Evolutionary conservation across 1,140 invertebrate genomes (phyloP).

Genomic region (Sweltsa coloradensis): DNA sequence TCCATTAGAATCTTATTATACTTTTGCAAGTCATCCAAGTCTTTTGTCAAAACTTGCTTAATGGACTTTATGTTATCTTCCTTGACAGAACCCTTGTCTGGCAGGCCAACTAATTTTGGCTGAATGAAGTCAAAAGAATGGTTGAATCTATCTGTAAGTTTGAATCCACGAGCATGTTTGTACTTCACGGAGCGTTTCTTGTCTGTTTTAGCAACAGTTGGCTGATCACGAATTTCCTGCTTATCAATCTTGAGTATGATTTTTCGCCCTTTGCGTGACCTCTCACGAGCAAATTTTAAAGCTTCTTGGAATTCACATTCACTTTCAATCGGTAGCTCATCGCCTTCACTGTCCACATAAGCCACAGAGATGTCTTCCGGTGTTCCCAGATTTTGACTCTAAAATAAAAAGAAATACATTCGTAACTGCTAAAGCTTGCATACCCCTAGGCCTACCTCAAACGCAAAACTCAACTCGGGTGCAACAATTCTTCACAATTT

Average conservation of each 20-base stretch:
- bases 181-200: no score
- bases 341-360: slow-evolving; percentile 14
- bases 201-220: no score
- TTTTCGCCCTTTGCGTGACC: not conserved
- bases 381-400: slow-evolving; percentile 14
- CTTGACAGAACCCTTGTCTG: no score
- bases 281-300: slow-evolving; percentile 10
- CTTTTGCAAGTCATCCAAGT: no score
- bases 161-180: no score
- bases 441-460: not conserved
- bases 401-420: slow-evolving; percentile 3
- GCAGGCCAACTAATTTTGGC: no score
- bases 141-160: no score
- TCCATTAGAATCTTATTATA: not conserved
- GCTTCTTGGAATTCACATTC: slow-evolving; percentile 15
- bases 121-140: no score
- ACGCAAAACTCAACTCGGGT: not conserved
- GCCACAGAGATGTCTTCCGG: slow-evolving; percentile 10
- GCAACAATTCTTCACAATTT: not conserved
- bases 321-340: slow-evolving; percentile 16
- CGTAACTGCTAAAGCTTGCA: no score
- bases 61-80: no score
- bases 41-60: no score
- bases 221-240: not conserved
- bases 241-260: slow-evolving; percentile 8